These are phyloP conservation scores for Lophura nycthemera DNA, from an alignment of 2,113 vertebrate species.

Conservation along the genomic window DNA sequence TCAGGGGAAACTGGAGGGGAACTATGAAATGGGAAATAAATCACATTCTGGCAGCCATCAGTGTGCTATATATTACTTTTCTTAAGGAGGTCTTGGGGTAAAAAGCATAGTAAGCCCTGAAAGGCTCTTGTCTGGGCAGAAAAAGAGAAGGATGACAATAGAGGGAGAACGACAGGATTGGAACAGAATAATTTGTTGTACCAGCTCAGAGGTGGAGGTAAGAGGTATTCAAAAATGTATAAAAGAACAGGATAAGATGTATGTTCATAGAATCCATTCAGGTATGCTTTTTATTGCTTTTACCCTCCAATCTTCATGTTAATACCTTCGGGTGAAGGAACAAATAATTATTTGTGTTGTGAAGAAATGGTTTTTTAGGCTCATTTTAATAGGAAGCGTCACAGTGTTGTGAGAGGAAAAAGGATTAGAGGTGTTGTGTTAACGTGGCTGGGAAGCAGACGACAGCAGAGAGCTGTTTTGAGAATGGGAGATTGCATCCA, in stretches of 20 bases:
- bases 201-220: background rate
- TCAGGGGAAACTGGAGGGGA: constrained; percentile 33
- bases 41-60: constrained; percentile 58
- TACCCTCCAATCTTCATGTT: constrained; percentile 37
- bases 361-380: constrained; percentile 35
- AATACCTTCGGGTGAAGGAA: constrained; percentile 56
- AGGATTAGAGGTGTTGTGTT: constrained; percentile 52
- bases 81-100: constrained; percentile 30
- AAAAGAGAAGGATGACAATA: constrained; percentile 31
- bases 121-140: constrained; percentile 38
- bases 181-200: constrained; percentile 50
- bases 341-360: constrained; percentile 65
- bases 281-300: constrained; percentile 25
- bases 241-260: constrained; percentile 20
- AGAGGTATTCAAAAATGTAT: constrained; percentile 23
- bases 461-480: constrained; percentile 16
- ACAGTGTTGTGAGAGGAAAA: constrained; percentile 32
- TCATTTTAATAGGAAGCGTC: constrained; percentile 62
- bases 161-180: constrained; percentile 25
- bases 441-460: constrained; percentile 23
- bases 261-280: background rate
- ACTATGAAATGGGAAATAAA: constrained; percentile 55
- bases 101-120: constrained; percentile 31
- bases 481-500: constrained; percentile 2
- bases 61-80: constrained; percentile 32